phyloP scores from a whole-genome alignment of 2,797 vertebrate genomes.

The Taenioides sp. region DNA sequence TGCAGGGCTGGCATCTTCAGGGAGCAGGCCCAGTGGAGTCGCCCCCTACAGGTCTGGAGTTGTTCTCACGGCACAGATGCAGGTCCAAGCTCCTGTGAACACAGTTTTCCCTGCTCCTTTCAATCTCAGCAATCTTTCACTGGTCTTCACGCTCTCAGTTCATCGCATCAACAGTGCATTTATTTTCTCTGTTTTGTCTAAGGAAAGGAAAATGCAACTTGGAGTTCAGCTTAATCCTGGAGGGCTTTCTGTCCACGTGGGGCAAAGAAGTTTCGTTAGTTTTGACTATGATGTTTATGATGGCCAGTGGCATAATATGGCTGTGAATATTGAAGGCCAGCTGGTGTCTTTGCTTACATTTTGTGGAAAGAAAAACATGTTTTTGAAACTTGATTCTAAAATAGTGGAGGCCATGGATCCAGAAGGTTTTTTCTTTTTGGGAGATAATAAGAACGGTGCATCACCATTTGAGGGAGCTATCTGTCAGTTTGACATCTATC shows the following conservation, averaged over 20 bases:
- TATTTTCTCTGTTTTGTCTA: conserved; percentile 86
- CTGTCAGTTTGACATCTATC: conserved; percentile 97
- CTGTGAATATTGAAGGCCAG: conserved; percentile 82
- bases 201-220: conserved; percentile 87
- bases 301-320: conserved; percentile 92
- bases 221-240: conserved; percentile 90
- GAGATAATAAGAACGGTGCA: conserved; percentile 87
- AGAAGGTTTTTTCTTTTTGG: conserved; percentile 89
- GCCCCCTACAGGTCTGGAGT: conserved; percentile 92
- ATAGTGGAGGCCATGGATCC: conserved; percentile 85
- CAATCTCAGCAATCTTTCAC: conserved; percentile 78
- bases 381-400: conserved; percentile 82
- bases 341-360: conserved; percentile 87
- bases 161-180: conserved; percentile 95
- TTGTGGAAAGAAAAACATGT: conserved; percentile 85
- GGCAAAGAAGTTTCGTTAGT: conserved; percentile 86
- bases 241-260: conserved; percentile 84
- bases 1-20: conserved; percentile 59
- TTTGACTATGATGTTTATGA: conserved; percentile 92
- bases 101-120: conserved; percentile 79
- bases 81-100: conserved; percentile 69
- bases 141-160: conserved; percentile 90
- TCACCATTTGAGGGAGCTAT: conserved; percentile 95
- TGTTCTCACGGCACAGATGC: conserved; percentile 87
- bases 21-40: conserved; percentile 78